Evolutionary conservation across 2,113 vertebrate species (phyloP), one percentile per base, ranked within the genome.

Genomic region (Hydrolagus affinis): DNA sequence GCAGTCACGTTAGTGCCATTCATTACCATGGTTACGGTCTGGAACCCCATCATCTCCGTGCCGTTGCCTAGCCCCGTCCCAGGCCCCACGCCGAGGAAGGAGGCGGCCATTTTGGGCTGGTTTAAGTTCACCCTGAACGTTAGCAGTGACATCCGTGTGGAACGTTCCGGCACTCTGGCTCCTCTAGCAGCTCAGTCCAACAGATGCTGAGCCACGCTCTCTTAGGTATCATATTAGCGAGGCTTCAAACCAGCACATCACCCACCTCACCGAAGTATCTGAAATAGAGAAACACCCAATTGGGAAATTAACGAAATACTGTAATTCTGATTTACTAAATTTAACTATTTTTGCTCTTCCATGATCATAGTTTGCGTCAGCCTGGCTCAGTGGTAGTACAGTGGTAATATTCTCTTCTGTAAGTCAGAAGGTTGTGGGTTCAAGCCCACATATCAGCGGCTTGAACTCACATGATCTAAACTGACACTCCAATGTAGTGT

Each of bases 1-100:
- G 93, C 91, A 85, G 98, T 98, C 90, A 96, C 94, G 88, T 91
- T 92, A 77, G 95, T 94, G 71, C 95, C 93, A 75, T 97, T 96
- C 70, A 93, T 91, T 56, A 88, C 91, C 89, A 94, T 86, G 0
- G 95, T 93, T 86, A 93, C 88, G 86, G 94, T 88, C 88, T 92
- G 88, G 11, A 91, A 89, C 71, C 89, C 87, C 86, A 90, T 87
- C 80, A 87, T 88, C 15, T 91, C 90, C n/a, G 91, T 87, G 80
- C 87, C 8, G 85, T 89, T 88, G 62, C 89, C 88, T 56, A 89
- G 88, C 30, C 87, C 88, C 86, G 90, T 85, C n/a, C 86, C 86
- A n/a, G 89, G 77, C 0, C 87, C 89, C 66, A 3, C 87, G 88
- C 89, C 89, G 86, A 77, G 88, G 86, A 92, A 87, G 85, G 89